Evolutionary conservation across 2,888 invertebrate species (phyloP).

Genomic region (Lithophane ornitopus): DNA sequence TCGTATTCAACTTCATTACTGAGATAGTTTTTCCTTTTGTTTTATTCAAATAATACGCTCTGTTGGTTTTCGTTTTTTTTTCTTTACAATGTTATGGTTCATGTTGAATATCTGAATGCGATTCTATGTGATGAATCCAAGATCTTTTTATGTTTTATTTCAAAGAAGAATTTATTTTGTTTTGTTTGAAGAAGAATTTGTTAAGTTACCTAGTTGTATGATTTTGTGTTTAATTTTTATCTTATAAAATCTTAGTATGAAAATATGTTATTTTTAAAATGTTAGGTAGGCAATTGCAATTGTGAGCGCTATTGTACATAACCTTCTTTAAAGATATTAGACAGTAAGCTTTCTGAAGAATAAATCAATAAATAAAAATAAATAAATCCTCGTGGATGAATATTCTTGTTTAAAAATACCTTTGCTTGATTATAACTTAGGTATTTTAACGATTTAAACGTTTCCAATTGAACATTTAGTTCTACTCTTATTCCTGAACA

Average conservation of each 20-base stretch:
- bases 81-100: background rate
- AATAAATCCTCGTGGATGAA: background rate
- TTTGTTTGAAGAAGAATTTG: too few relatives aligned
- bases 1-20: constrained; percentile 19
- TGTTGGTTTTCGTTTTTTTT: constrained; percentile 5
- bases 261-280: too few relatives aligned
- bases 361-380: too few relatives aligned
- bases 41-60: constrained; percentile 3
- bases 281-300: too few relatives aligned
- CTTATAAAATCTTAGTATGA: too few relatives aligned
- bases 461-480: background rate
- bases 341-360: too few relatives aligned
- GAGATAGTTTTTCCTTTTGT: constrained; percentile 15
- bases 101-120: background rate
- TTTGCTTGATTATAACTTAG: background rate
- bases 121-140: background rate
- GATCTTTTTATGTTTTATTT: too few relatives aligned
- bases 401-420: background rate
- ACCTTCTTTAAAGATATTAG: too few relatives aligned
- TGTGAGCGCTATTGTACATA: too few relatives aligned
- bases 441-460: background rate
- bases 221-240: too few relatives aligned
- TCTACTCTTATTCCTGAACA: background rate
- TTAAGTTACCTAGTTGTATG: too few relatives aligned
- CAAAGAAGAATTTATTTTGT: too few relatives aligned